A percentile compares a stretch with the other conserved stretches of the same genome.
Evolutionary conservation across 1,140 invertebrate genomes (phyloP).

Genomic region (Archegozetes longisetosus): DNA sequence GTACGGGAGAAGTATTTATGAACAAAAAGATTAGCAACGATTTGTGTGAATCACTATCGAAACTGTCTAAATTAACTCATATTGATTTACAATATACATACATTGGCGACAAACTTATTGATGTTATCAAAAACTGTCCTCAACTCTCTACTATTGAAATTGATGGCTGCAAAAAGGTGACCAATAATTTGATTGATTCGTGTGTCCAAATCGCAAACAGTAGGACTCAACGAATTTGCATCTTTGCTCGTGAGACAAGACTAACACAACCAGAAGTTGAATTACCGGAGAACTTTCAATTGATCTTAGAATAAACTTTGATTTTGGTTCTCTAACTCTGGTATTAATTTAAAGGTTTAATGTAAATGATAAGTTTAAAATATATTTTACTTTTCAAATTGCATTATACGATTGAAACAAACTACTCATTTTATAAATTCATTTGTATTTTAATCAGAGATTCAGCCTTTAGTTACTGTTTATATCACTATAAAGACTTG

Average conservation of each 20-base stretch:
- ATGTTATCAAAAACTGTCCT: background rate
- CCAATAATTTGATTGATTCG: background rate
- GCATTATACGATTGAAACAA: too few relatives aligned
- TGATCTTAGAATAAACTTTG: background rate
- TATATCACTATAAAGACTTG: too few relatives aligned
- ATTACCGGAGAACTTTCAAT: background rate
- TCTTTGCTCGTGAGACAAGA: background rate
- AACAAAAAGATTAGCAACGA: background rate
- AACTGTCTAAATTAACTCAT: background rate
- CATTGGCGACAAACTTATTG: background rate
- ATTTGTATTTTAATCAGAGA: too few relatives aligned
- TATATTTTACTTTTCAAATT: too few relatives aligned
- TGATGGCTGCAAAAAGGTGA: background rate
- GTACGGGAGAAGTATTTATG: background rate
- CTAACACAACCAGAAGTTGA: background rate
- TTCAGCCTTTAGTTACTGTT: too few relatives aligned
- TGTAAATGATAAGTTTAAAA: too few relatives aligned
- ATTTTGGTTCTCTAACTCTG: too few relatives aligned
- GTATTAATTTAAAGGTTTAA: too few relatives aligned
- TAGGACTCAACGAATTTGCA: background rate
- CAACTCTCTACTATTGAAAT: background rate
- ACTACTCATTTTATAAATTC: too few relatives aligned
- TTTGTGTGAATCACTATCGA: background rate
- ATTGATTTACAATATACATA: background rate
- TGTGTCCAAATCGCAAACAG: background rate